Conservation (phyloP, 2,888 invertebrate genomes). For the Apodemia zela region DNA sequence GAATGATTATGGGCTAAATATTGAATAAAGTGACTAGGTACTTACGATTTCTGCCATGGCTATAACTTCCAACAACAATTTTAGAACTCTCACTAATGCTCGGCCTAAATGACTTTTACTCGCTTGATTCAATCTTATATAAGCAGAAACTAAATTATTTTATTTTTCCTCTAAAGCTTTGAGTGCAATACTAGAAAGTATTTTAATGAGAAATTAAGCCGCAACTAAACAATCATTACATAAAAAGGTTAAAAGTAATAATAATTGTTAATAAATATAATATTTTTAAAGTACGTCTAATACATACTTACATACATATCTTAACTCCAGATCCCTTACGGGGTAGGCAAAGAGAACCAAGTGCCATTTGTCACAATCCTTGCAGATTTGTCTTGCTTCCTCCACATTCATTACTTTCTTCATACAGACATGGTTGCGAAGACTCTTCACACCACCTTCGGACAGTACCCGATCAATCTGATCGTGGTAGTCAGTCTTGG, state of each 20-base stretch:
- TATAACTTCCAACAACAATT: background rate
- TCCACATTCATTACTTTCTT: too few relatives aligned
- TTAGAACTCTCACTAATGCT: background rate
- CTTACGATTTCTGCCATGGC: slow-evolving; percentile 25
- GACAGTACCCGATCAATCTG: too few relatives aligned
- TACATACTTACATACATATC: too few relatives aligned
- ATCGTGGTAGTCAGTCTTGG: too few relatives aligned
- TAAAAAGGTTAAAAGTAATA: background rate
- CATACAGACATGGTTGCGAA: too few relatives aligned
- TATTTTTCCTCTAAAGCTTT: background rate
- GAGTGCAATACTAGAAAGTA: slow-evolving; percentile 4
- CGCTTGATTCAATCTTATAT: background rate
- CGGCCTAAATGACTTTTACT: background rate
- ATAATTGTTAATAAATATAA: too few relatives aligned
- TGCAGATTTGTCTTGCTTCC: too few relatives aligned
- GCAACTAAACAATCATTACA: background rate
- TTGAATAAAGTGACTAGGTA: background rate
- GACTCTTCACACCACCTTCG: too few relatives aligned
- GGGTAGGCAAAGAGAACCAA: too few relatives aligned
- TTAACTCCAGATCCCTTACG: too few relatives aligned
- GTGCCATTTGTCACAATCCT: too few relatives aligned
- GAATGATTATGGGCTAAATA: background rate
- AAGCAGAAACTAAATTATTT: background rate
- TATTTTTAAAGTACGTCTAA: too few relatives aligned
- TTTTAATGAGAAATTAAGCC: background rate